These are phyloP conservation scores for Dromaius novaehollandiae DNA, from an alignment of 2,113 vertebrate genomes.

Conservation along the genomic window DNA sequence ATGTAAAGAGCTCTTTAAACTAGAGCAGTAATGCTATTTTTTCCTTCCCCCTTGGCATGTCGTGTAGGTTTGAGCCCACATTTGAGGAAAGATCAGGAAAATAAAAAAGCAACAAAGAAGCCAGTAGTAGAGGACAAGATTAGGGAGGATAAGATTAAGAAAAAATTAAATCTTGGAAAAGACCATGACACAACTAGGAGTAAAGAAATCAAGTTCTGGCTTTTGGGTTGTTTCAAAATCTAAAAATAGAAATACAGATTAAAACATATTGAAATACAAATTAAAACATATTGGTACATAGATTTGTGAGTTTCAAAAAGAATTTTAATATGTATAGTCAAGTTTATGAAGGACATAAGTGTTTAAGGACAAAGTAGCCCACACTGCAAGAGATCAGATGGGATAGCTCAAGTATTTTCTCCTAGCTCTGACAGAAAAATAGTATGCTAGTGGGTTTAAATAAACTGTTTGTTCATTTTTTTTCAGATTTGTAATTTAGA, in stretches of 20 bases:
- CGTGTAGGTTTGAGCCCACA: conserved; percentile 48
- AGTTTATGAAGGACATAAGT: background rate
- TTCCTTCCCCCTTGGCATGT: conserved; percentile 41
- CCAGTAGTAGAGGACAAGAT: conserved; percentile 8
- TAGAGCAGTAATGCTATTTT: conserved; percentile 62
- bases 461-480: background rate
- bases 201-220: background rate
- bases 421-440: background rate
- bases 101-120: conserved; percentile 31
- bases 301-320: background rate
- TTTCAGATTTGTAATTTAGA: background rate
- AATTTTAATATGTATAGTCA: background rate
- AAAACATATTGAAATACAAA: background rate
- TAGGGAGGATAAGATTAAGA: conserved; percentile 37
- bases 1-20: conserved; percentile 58
- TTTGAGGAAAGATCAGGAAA: conserved; percentile 31
- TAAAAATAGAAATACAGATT: conserved; percentile 8
- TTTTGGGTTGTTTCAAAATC: conserved; percentile 2
- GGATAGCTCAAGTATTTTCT: background rate
- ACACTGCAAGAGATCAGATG: background rate
- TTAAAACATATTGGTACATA: background rate
- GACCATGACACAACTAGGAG: background rate
- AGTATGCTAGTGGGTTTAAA: background rate
- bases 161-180: background rate
- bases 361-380: background rate